Evolutionary conservation across 2,113 vertebrate genomes (phyloP), one percentile per base, ranked within the genome.

Genomic region (Leucopsar rothschildi): DNA sequence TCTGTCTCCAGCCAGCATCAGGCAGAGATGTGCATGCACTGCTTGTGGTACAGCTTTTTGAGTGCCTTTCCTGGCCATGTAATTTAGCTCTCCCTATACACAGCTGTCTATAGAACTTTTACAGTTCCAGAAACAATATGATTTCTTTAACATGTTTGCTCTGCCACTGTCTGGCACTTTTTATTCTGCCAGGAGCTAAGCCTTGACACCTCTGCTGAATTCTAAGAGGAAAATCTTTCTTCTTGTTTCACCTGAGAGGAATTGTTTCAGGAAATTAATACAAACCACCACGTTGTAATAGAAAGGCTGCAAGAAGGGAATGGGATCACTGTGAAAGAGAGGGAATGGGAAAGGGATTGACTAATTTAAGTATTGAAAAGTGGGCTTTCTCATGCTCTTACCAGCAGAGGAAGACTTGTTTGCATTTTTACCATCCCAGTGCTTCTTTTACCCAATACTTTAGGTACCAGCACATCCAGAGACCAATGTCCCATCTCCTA

Each of bases 91-190:
- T 12, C 18, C 90, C 35, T 69, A 6, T 44, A 52, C 40, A 91
- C 68, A 82, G 11, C 52, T 78, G 47, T 81, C 82, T 59, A 9
- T 28, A 88, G 39, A 86, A 86, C 53, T 92, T 95, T 59, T 56
- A 69, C 42, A 70, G 71, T 65, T 78, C 71, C 52, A 88, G 79
- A 96, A 96, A 94, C 76, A 92, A 71, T 81, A 73, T 19, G 29
- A 78, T 88, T 90, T 91, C 79, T 95, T 80, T 71, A 88, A 83
- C 71, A 81, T 77, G 60, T 94, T 90, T 92, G 64, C 80, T 79
- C 42, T 96, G 59, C 22, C 79, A 82, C 47, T 90, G 92, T 95
- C 93, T 96, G 68, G 40, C 92, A 94, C 93, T 94, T 96, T 80
- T 80, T 86, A 86, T 94, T 94, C 88, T 94, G 56, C 55, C 52